Percentiles rank a stretch among this genome's conserved stretches.
phyloP scores from a whole-genome alignment of 2,888 invertebrate species.

The Sphaeridia pumilis region DNA sequence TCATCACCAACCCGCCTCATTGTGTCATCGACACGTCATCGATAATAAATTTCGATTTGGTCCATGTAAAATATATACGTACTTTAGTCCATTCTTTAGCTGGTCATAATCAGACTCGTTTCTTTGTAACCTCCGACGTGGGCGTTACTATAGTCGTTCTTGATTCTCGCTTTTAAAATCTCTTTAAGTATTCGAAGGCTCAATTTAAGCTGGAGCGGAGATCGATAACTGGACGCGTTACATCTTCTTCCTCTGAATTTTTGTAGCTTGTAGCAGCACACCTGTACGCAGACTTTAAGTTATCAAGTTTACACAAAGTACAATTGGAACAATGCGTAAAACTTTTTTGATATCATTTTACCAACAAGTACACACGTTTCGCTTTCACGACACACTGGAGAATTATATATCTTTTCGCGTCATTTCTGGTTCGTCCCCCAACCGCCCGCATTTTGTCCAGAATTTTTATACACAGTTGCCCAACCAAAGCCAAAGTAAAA shows the following conservation, averaged over 20 bases:
- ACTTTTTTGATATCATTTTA: too few species aligned
- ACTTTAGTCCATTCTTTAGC: too few species aligned
- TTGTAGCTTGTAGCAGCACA: too few species aligned
- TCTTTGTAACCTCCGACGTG: not conserved
- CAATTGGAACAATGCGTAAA: too few species aligned
- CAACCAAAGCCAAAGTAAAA: not conserved
- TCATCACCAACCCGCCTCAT: too few species aligned
- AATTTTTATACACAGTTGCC: not conserved
- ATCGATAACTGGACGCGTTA: too few species aligned
- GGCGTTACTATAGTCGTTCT: not conserved
- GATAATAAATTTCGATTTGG: not conserved
- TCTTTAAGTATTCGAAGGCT: not conserved
- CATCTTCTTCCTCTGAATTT: too few species aligned
- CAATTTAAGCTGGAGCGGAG: too few species aligned
- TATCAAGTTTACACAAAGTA: too few species aligned
- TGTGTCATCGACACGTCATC: not conserved
- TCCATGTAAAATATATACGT: too few species aligned
- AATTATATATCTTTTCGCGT: not conserved
- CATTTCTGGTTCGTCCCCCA: not conserved
- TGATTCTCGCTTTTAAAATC: too few species aligned
- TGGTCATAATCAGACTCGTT: not conserved
- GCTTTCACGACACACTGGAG: not conserved
- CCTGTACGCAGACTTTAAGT: too few species aligned
- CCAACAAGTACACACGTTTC: not conserved
- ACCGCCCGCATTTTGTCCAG: not conserved